Conservation (phyloP, 2,888 invertebrate genomes). For the Gerosis bhagava region DNA sequence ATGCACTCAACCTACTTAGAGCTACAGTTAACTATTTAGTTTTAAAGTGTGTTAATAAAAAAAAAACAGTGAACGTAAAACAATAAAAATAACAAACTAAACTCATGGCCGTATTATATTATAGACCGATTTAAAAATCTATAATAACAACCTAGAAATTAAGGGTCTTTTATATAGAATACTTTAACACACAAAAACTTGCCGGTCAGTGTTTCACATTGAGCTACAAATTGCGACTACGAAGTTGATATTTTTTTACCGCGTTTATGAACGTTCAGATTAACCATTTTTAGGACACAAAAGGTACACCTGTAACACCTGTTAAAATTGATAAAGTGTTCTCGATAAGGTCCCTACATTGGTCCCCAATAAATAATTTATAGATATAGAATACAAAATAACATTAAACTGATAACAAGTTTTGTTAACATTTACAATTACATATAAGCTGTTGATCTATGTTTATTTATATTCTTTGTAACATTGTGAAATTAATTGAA, state of each 20-base stretch:
- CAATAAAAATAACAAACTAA: conserved; percentile 14
- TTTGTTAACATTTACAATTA: conserved; percentile 15
- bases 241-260: conserved; percentile 49
- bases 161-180: conserved; percentile 25
- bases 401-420: conserved; percentile 10
- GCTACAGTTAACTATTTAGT: no score
- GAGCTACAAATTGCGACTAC: conserved; percentile 39
- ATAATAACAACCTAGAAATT: conserved; percentile 32
- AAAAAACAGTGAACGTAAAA: conserved; percentile 14
- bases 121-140: conserved; percentile 17
- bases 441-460: conserved; percentile 7
- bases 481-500: no score
- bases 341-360: conserved; percentile 42
- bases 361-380: conserved; percentile 56
- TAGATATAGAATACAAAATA: no score
- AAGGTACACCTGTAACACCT: conserved; percentile 38
- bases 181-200: conserved; percentile 16
- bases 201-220: conserved; percentile 1
- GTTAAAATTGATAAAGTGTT: conserved; percentile 42
- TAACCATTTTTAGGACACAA: conserved; percentile 67
- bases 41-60: conserved; percentile 2
- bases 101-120: conserved; percentile 13
- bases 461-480: no score
- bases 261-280: conserved; percentile 32
- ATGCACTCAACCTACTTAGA: no score